Evolutionary conservation across 1,140 invertebrate species (phyloP).

Genomic region (Aphis craccivora): DNA sequence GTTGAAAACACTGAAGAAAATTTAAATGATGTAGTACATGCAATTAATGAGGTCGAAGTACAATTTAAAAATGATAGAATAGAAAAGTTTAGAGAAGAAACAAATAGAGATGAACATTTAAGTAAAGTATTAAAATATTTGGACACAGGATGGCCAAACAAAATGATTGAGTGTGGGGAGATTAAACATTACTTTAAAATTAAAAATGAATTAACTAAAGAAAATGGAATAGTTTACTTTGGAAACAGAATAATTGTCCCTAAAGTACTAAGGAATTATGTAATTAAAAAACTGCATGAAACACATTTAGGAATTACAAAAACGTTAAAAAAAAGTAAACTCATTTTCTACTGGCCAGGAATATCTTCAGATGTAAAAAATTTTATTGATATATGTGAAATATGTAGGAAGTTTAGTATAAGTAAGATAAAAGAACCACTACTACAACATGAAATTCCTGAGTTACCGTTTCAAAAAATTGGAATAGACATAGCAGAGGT

Average conservation of each 20-base stretch:
- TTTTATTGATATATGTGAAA: slow-evolving; percentile 36
- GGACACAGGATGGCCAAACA: background rate
- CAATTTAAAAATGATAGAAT: slow-evolving; percentile 62
- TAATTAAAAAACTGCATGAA: slow-evolving; percentile 10
- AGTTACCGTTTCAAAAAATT: background rate
- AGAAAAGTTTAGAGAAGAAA: slow-evolving; percentile 59
- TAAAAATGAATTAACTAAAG: slow-evolving; percentile 8
- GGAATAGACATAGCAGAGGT: background rate
- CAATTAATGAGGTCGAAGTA: background rate
- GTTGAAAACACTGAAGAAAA: slow-evolving; percentile 19
- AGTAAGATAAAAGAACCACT: background rate
- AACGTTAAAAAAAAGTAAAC: slow-evolving; percentile 21
- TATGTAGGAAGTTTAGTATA: slow-evolving; percentile 53
- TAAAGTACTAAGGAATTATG: background rate
- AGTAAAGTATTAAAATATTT: background rate
- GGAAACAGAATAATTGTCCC: slow-evolving; percentile 22
- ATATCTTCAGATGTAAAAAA: slow-evolving; percentile 37
- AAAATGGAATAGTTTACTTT: slow-evolving; percentile 38
- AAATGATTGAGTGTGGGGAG: background rate
- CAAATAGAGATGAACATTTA: background rate
- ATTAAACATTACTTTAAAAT: slow-evolving; percentile 20
- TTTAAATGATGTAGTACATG: background rate
- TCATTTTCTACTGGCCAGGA: slow-evolving; percentile 54
- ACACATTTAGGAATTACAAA: slow-evolving; percentile 45
- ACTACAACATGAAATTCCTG: background rate